phyloP scores from a whole-genome alignment of 2,888 invertebrate species.

The Dioctria linearis region DNA sequence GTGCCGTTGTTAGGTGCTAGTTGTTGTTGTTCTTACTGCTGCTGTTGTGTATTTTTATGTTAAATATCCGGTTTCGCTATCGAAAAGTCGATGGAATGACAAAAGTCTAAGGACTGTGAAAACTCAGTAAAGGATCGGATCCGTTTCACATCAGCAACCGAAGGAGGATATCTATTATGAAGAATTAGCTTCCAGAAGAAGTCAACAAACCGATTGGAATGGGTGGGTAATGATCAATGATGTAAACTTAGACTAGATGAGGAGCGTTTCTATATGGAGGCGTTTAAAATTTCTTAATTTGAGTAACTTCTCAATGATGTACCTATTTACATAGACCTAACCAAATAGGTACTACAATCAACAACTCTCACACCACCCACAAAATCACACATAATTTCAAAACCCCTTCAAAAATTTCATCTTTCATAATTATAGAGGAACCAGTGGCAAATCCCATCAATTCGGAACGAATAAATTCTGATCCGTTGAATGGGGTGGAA shows the following conservation, averaged over 20 bases:
- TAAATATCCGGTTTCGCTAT: slow-evolving; percentile 21
- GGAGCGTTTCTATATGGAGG: neutral
- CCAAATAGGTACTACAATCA: no score
- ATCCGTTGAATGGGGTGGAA: slow-evolving; percentile 7
- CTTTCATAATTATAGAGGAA: neutral
- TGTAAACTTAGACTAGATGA: neutral
- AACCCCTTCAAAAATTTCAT: neutral
- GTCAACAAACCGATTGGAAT: slow-evolving; percentile 10
- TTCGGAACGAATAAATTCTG: slow-evolving; percentile 8
- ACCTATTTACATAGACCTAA: no score
- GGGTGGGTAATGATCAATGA: slow-evolving; percentile 17
- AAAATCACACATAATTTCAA: no score
- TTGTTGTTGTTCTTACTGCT: neutral
- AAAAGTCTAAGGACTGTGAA: slow-evolving; percentile 36
- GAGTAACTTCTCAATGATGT: no score
- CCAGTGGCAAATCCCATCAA: neutral
- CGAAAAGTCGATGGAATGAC: slow-evolving; percentile 14
- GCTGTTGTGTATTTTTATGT: slow-evolving; percentile 30
- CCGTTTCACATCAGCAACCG: neutral
- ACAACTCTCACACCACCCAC: no score
- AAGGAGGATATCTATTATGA: slow-evolving; percentile 9
- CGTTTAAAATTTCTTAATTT: slow-evolving; percentile 1
- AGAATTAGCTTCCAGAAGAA: neutral
- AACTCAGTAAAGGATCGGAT: slow-evolving; percentile 16
- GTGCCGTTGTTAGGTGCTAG: slow-evolving; percentile 32